phyloP scores from a whole-genome alignment of 2,797 vertebrate species.

The Hydrocynus forskahlii region DNA sequence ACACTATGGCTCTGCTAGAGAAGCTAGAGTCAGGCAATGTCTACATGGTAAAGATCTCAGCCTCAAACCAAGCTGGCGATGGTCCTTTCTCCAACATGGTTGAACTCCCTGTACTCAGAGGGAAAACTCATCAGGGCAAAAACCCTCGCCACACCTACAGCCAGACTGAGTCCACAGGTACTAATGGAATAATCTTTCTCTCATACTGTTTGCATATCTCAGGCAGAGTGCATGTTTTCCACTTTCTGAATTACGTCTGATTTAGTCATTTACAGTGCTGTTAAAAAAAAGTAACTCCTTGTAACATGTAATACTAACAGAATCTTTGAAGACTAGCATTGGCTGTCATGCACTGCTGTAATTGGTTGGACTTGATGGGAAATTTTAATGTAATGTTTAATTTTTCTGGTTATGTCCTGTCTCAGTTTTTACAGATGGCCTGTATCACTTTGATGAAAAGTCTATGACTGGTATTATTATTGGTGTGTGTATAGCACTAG shows the following conservation, averaged over 20 bases:
- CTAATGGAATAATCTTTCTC: neutral
- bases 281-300: neutral
- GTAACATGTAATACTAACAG: neutral
- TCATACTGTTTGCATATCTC: neutral
- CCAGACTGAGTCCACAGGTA: slow-evolving; percentile 42
- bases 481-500: slow-evolving; percentile 93
- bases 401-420: slow-evolving; percentile 33
- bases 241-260: neutral
- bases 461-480: slow-evolving; percentile 93
- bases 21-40: slow-evolving; percentile 87
- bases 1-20: slow-evolving; percentile 95
- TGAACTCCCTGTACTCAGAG: slow-evolving; percentile 84
- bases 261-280: neutral
- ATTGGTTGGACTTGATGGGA: neutral
- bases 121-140: slow-evolving; percentile 81
- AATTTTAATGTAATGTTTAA: neutral
- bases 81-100: slow-evolving; percentile 91
- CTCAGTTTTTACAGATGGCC: slow-evolving; percentile 83
- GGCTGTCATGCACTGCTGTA: neutral
- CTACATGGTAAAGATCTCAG: slow-evolving; percentile 93
- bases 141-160: slow-evolving; percentile 83
- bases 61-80: slow-evolving; percentile 92
- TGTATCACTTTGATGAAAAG: slow-evolving; percentile 90
- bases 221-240: no score
- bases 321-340: neutral